Evolutionary conservation across 2,113 vertebrate genomes (phyloP).

Genomic region (Strigops habroptila): DNA sequence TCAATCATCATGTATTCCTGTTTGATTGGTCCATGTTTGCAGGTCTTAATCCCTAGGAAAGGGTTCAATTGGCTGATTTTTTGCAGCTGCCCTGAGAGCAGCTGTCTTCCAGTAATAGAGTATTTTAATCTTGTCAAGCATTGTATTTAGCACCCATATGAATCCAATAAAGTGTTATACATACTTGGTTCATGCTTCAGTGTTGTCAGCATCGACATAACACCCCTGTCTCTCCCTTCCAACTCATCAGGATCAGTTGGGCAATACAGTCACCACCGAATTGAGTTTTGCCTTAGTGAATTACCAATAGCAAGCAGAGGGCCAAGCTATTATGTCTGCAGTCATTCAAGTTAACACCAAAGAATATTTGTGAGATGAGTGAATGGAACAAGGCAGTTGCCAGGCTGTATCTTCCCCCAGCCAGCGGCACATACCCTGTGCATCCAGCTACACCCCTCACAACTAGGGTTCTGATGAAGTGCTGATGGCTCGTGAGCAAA

Average conservation of each 20-base stretch:
- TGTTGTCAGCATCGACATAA: background rate
- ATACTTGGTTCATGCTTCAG: background rate
- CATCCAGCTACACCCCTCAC: background rate
- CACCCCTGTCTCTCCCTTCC: background rate
- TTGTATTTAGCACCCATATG: background rate
- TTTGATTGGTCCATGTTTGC: background rate
- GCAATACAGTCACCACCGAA: background rate
- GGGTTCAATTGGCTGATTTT: background rate
- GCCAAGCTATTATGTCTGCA: background rate
- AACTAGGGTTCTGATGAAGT: background rate
- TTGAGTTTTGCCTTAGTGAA: background rate
- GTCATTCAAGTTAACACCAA: background rate
- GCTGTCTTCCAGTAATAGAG: background rate
- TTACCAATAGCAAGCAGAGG: background rate
- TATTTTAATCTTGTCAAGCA: background rate
- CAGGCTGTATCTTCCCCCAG: background rate
- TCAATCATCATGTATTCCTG: background rate
- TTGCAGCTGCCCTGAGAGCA: background rate
- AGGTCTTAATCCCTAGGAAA: background rate
- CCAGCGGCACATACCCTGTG: fast-evolving
- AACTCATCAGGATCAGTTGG: background rate
- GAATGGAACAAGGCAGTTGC: background rate
- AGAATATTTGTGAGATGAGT: background rate
- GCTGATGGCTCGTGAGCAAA: background rate
- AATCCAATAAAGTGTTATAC: background rate